Evolutionary conservation across 1,140 invertebrate species (phyloP).

Genomic region (Medauroidea extradentata): DNA sequence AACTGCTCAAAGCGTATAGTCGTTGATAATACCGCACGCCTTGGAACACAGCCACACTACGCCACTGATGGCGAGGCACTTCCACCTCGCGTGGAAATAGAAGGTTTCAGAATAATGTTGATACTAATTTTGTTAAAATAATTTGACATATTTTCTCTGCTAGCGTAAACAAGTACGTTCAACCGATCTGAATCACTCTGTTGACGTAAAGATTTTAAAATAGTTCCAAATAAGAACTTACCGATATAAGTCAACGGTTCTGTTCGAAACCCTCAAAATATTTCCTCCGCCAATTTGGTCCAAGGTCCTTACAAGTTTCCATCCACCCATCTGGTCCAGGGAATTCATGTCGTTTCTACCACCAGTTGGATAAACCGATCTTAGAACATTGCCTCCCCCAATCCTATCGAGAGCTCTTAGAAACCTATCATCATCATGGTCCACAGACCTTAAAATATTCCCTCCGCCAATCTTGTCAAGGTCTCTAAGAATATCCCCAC

Average conservation of each 20-base stretch:
- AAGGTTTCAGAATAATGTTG: too few species aligned
- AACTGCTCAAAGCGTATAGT: too few species aligned
- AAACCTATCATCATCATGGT: neutral
- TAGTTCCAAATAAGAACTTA: too few species aligned
- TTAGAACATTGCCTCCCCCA: slow-evolving; percentile 19
- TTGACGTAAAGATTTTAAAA: neutral
- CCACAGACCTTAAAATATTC: slow-evolving; percentile 40
- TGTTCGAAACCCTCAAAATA: slow-evolving; percentile 37
- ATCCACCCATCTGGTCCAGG: slow-evolving; percentile 34
- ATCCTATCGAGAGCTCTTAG: slow-evolving; percentile 36
- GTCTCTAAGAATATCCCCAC: slow-evolving; percentile 36
- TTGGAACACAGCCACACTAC: too few species aligned
- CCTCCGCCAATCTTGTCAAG: slow-evolving; percentile 46
- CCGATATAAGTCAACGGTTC: slow-evolving; percentile 30
- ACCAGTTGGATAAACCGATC: neutral
- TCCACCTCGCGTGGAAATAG: too few species aligned
- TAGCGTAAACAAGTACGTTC: too few species aligned
- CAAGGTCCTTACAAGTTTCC: slow-evolving; percentile 37
- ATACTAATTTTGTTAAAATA: too few species aligned
- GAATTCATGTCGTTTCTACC: slow-evolving; percentile 10
- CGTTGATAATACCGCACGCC: too few species aligned
- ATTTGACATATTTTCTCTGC: too few species aligned
- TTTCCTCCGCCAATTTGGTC: slow-evolving; percentile 43
- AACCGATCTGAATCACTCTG: too few species aligned
- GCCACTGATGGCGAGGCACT: too few species aligned